phyloP scores from a whole-genome alignment of 1,140 invertebrate genomes.

The Caenorhabditis tropicalis region DNA sequence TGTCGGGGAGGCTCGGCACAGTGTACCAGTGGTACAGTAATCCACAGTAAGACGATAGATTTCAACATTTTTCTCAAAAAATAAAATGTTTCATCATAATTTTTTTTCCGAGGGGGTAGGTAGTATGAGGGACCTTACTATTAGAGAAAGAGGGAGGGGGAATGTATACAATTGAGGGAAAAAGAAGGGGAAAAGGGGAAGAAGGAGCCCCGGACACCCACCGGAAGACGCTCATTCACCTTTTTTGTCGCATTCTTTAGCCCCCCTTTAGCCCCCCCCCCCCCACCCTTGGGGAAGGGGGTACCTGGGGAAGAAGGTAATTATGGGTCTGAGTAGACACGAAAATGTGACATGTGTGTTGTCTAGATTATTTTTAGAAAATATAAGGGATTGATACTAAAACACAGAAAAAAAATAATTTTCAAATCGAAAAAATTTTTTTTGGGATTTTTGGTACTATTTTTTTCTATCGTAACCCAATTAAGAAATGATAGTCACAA shows the following conservation, averaged over 20 bases:
- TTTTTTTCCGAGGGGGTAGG: background rate
- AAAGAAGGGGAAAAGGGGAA: background rate
- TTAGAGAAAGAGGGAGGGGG: background rate
- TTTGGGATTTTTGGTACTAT: too few relatives aligned
- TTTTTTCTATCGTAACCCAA: too few relatives aligned
- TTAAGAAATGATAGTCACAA: too few relatives aligned
- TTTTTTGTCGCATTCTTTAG: slow-evolving; percentile 34
- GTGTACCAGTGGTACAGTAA: too few relatives aligned
- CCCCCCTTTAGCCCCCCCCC: background rate
- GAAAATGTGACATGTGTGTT: background rate
- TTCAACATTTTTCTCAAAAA: background rate
- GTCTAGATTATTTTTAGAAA: too few relatives aligned
- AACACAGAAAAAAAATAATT: too few relatives aligned
- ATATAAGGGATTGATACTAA: too few relatives aligned
- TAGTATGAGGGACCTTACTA: background rate
- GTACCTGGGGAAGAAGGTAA: background rate
- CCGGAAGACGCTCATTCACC: slow-evolving; percentile 50
- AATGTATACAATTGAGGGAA: slow-evolving; percentile 6
- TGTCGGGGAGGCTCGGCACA: background rate
- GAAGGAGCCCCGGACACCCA: background rate
- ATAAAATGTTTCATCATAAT: background rate
- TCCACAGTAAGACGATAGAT: background rate
- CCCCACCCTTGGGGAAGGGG: background rate
- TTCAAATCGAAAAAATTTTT: background rate
- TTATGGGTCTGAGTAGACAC: background rate